Percentiles rank a stretch among this genome's conserved stretches.
These are phyloP conservation scores for Onychomys torridus DNA, from an alignment of 2,797 vertebrate species.

Conservation along the genomic window DNA sequence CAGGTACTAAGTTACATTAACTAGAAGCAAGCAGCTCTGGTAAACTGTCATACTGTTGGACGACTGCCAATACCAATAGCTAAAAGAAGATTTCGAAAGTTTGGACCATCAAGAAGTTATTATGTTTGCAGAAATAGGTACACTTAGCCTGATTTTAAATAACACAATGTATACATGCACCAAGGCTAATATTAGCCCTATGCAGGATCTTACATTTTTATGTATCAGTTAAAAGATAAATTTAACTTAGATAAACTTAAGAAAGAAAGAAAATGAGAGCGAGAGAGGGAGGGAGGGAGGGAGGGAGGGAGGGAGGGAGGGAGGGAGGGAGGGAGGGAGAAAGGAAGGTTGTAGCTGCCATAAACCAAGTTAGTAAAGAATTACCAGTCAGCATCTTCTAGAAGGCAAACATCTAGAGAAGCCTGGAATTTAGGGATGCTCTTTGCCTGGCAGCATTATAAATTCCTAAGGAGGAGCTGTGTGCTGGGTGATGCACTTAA, in stretches of 20 bases:
- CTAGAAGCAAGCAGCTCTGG: background rate
- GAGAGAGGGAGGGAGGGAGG: too few relatives aligned
- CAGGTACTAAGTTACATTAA: background rate
- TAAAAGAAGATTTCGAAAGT: background rate
- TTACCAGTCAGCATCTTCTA: background rate
- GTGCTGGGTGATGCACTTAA: background rate
- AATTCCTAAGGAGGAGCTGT: conserved; percentile 3
- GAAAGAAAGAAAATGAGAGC: background rate
- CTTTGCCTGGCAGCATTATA: background rate
- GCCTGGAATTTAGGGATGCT: background rate
- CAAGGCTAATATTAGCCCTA: background rate
- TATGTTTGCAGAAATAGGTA: background rate
- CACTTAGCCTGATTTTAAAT: background rate
- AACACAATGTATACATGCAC: background rate
- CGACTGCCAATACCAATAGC: background rate
- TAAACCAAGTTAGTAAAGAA: conserved; percentile 59
- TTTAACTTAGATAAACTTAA: background rate
- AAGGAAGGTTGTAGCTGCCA: background rate
- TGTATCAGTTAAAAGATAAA: background rate
- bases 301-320: too few relatives aligned
- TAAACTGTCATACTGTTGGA: background rate
- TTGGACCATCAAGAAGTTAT: background rate
- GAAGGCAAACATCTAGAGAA: conserved; percentile 40
- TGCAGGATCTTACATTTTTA: background rate
- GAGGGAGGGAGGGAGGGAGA: background rate